Base-by-base conservation (phyloP, 2,797 vertebrate genomes). In the Pelochelys cantorii region DNA sequence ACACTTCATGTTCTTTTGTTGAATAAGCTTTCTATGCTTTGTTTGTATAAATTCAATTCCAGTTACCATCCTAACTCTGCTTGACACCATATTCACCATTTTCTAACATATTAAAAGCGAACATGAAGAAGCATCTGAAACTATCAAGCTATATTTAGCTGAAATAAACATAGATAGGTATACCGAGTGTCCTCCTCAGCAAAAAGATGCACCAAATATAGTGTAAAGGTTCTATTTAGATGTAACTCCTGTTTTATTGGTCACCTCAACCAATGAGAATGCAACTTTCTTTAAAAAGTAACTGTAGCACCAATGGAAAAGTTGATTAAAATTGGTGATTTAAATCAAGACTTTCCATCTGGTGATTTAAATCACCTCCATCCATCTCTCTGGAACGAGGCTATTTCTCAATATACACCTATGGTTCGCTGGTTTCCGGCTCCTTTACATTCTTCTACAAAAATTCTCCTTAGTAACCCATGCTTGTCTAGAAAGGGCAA, bases 401-500 rank as follows among this genome's bases (percentile, higher is more conserved):
- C 23, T 75, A 27, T 42, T 42, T 48, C 71, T 48, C 1, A 11
- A 75, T 48, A 48, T 13, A 42, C 23, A 52, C 48, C 56, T 0
- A 0, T 0, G 11, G 37, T 56, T 68, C 1, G 0, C 23, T 2
- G 2, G 23, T 31, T 5, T 22, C 80, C 2, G 52, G 52, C 22
- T 81, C 42, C 59, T 55, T 31, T 3, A n/a, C 1, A 1, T 37
- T 71, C n/a, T 37, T 10, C 68, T 71, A 55, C 60, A 42, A 82
- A 68, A 82, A 68, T 3, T 2, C 52, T 62, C 81, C 68, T 37
- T 55, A 14, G 3, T 60, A 83, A 57, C 82, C 83, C 56, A 83
- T 5, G 17, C 74, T 62, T 29, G n/a, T 29, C 52, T 1, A 1
- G 9, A 52, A 59, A 55, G 34, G 1, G 6, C 42, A 25, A 59